Percentiles rank a stretch among this genome's conserved stretches.
Conservation (phyloP, 1,140 invertebrate species). For the Heliconius eleuchia region DNA sequence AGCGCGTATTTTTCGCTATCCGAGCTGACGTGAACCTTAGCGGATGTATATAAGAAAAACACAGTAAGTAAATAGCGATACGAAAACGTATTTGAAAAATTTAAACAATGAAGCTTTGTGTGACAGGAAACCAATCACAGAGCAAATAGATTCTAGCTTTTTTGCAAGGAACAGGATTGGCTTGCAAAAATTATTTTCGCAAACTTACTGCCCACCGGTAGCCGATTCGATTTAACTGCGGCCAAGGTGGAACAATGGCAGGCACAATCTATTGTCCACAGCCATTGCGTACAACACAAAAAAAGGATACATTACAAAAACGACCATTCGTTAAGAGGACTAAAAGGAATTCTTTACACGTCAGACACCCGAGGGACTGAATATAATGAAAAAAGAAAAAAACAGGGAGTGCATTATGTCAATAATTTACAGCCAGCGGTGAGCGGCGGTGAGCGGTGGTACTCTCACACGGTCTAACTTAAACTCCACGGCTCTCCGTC, state of each 20-base stretch:
- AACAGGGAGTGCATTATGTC: slow-evolving; percentile 72
- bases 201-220: slow-evolving; percentile 64
- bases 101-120: slow-evolving; percentile 64
- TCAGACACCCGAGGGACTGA: slow-evolving; percentile 53
- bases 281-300: slow-evolving; percentile 59
- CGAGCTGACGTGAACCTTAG: neutral
- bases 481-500: slow-evolving; percentile 34
- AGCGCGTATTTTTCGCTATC: slow-evolving; percentile 47
- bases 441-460: slow-evolving; percentile 45
- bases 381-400: slow-evolving; percentile 53
- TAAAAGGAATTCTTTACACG: slow-evolving; percentile 56
- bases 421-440: slow-evolving; percentile 67
- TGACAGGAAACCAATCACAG: slow-evolving; percentile 58
- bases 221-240: slow-evolving; percentile 42
- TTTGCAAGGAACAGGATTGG: slow-evolving; percentile 65
- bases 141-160: slow-evolving; percentile 35
- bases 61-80: slow-evolving; percentile 49
- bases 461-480: slow-evolving; percentile 15
- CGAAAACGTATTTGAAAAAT: slow-evolving; percentile 50
- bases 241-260: slow-evolving; percentile 56
- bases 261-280: slow-evolving; percentile 62
- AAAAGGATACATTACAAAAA: slow-evolving; percentile 76
- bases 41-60: slow-evolving; percentile 36
- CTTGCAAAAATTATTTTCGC: slow-evolving; percentile 78
- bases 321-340: slow-evolving; percentile 65